A percentile compares a stretch with the other conserved stretches of the same genome.
Conservation (phyloP, 2,113 vertebrate species). For the Labrus mixtus region DNA sequence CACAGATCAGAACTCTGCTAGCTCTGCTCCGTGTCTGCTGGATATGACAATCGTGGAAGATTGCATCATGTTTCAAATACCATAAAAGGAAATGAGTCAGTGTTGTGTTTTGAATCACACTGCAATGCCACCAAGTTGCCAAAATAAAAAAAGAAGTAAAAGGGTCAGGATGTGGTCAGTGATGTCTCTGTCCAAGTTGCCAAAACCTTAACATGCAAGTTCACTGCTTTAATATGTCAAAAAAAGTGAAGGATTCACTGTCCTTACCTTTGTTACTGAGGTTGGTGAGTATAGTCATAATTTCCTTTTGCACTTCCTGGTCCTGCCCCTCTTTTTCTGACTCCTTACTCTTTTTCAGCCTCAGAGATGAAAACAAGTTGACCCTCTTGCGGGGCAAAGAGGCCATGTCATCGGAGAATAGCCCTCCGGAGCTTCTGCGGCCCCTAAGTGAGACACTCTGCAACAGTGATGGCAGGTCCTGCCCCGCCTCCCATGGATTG, state of each 20-base stretch:
- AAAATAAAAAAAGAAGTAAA: background rate
- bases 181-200: background rate
- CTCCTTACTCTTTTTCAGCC: slow-evolving; percentile 72
- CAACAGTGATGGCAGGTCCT: slow-evolving; percentile 76
- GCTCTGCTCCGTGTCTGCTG: too few relatives aligned
- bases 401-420: slow-evolving; percentile 60
- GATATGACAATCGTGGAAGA: too few relatives aligned
- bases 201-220: background rate
- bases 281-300: slow-evolving; percentile 77
- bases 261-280: slow-evolving; percentile 79
- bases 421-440: slow-evolving; percentile 44
- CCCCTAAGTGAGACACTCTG: slow-evolving; percentile 74
- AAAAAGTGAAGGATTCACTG: fast-evolving
- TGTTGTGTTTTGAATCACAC: too few relatives aligned
- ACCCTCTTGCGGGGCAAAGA: slow-evolving; percentile 62
- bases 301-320: slow-evolving; percentile 68
- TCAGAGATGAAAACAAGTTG: slow-evolving; percentile 82
- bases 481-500: slow-evolving; percentile 51
- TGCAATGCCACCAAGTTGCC: too few relatives aligned
- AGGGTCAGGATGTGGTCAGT: background rate
- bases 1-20: too few relatives aligned
- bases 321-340: slow-evolving; percentile 25
- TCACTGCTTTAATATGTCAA: background rate
- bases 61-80: too few relatives aligned
- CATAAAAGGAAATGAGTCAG: too few relatives aligned